Conservation (phyloP, 2,888 invertebrate genomes). For the Pammene aurita region DNA sequence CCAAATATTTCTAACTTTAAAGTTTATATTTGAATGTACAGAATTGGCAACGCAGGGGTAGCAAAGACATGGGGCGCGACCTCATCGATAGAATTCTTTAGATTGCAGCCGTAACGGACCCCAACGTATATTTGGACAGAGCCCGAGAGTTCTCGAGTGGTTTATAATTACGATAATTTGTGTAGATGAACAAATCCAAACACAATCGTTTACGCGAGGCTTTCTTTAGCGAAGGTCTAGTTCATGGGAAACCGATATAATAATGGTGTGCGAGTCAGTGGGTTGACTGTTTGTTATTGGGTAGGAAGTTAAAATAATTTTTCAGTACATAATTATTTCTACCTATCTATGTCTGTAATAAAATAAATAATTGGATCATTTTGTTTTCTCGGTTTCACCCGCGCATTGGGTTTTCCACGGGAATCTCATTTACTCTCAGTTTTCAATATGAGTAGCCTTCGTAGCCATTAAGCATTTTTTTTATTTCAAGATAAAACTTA, state of each 20-base stretch:
- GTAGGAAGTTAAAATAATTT: background rate
- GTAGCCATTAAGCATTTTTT: too few relatives aligned
- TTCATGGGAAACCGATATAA: conserved; percentile 28
- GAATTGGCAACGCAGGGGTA: conserved; percentile 62
- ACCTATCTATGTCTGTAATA: too few relatives aligned
- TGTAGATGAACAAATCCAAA: conserved; percentile 68
- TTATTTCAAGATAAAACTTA: too few relatives aligned
- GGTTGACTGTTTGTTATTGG: conserved; percentile 21
- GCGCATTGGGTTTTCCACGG: background rate
- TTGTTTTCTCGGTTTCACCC: background rate
- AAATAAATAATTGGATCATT: background rate
- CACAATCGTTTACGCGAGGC: conserved; percentile 34
- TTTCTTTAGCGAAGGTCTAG: conserved; percentile 30
- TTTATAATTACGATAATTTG: conserved; percentile 82
- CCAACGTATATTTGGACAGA: conserved; percentile 83
- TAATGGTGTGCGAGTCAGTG: conserved; percentile 28
- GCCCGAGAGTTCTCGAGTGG: conserved; percentile 79
- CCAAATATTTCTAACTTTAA: conserved; percentile 42
- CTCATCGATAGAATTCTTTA: conserved; percentile 76
- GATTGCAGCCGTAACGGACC: conserved; percentile 77
- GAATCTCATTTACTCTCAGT: background rate
- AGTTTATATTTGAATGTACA: conserved; percentile 46
- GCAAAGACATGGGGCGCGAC: conserved; percentile 81
- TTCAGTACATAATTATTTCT: too few relatives aligned
- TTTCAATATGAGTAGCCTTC: background rate